Conservation (phyloP, 2,113 vertebrate species). For the Forbesichthys papilliferus region DNA sequence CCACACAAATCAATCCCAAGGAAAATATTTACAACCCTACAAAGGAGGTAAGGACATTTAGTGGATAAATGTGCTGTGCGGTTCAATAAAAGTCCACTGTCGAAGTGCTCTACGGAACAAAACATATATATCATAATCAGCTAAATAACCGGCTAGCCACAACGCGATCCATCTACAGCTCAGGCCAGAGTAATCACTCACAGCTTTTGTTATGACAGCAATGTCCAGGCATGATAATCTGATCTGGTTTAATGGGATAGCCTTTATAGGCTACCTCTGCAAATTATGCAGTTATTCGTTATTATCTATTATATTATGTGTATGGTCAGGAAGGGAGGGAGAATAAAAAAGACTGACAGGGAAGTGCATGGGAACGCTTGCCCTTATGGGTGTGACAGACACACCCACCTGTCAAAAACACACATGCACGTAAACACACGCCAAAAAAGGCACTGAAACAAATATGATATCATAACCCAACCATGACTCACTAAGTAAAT, state of each 20-base stretch:
- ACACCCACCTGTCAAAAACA: not conserved
- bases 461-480: not conserved
- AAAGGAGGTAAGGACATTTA: too few relatives aligned
- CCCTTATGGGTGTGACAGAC: not conserved
- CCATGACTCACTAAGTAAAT: slow-evolving; percentile 15
- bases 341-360: not conserved
- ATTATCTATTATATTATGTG: not conserved
- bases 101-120: too few relatives aligned
- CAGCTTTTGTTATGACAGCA: slow-evolving; percentile 53
- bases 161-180: slow-evolving; percentile 22
- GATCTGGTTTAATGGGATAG: slow-evolving; percentile 52
- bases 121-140: slow-evolving; percentile 1
- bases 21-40: too few relatives aligned
- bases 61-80: too few relatives aligned
- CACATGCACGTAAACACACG: not conserved
- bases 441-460: not conserved
- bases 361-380: not conserved
- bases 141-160: slow-evolving; percentile 4
- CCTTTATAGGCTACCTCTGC: slow-evolving; percentile 32
- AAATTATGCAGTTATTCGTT: slow-evolving; percentile 13
- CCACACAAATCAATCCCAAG: too few relatives aligned
- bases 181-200: slow-evolving; percentile 29
- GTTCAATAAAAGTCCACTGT: too few relatives aligned
- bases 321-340: not conserved
- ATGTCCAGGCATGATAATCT: slow-evolving; percentile 40